Evolutionary conservation across 2,797 vertebrate species (phyloP), one percentile per base, ranked within the genome.

Genomic region (Toxotes lorentzi): DNA sequence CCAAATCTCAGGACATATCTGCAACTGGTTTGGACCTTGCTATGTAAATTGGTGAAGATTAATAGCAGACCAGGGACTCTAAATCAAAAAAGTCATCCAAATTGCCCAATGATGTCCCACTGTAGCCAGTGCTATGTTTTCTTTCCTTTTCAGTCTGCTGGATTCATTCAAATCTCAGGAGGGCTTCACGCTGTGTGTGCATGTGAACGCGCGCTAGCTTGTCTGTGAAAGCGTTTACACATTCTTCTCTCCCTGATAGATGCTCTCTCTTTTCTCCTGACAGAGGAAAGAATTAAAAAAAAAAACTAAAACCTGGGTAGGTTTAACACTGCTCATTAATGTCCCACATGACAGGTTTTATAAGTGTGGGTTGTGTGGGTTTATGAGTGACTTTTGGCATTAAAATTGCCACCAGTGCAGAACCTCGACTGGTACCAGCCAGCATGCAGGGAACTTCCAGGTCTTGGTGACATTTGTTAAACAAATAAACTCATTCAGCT

Each of bases 111-210:
- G 85, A 87, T 78, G 76, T 89, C 86, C 86, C 78, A 71, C 79
- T 83, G 70, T 53, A 84, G 78, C 83, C 81, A 81, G 66, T 27
- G 65, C 84, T 88, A 41, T 87, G 84, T 89, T 93, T 91, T 91
- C 87, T 89, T 92, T 92, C 59, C 86, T 70, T 81, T 76, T 86
- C 77, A 84, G 84, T 91, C 94, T 94, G 93, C 70, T 91, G 86
- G 89, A 94, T 81, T 92, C 92, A 90, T 95, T 94, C 80, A 92
- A 91, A 90, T 88, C 94, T 92, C 93, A 61, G 65, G 85, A 77
- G 91, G 74, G 58, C 79, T 85, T 80, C 84, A 80, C 21, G 70
- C 88, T 68, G 83, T 23, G 81, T 73, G 85, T 78, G 75, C 62
- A 34, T 78, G 67, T 81, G 81, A 63, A 86, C 62, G 57, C 38